phyloP scores from a whole-genome alignment of 2,113 vertebrate species.

The human (Homo sapiens) region GRCh38 chr5:78164501-78165000 shows the following conservation, averaged over 20 bases:
- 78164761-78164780: background rate
- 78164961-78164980: background rate
- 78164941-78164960: background rate
- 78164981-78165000: background rate
- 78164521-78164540: background rate
- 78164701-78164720: background rate
- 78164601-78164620: background rate
- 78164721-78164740: background rate
- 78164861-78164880: background rate
- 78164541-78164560: background rate
- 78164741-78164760: background rate
- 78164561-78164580: background rate
- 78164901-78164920: background rate
- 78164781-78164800: background rate
- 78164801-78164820: background rate
- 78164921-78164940: background rate
- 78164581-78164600: background rate
- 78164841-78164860: background rate
- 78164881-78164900: background rate
- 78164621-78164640: background rate
- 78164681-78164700: background rate
- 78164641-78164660: constrained; percentile 17
- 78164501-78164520: background rate
- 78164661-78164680: constrained; percentile 11
- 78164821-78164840: background rate